These are phyloP conservation scores for Megalopta genalis DNA, from an alignment of 1,140 invertebrate species.

Conservation along the genomic window DNA sequence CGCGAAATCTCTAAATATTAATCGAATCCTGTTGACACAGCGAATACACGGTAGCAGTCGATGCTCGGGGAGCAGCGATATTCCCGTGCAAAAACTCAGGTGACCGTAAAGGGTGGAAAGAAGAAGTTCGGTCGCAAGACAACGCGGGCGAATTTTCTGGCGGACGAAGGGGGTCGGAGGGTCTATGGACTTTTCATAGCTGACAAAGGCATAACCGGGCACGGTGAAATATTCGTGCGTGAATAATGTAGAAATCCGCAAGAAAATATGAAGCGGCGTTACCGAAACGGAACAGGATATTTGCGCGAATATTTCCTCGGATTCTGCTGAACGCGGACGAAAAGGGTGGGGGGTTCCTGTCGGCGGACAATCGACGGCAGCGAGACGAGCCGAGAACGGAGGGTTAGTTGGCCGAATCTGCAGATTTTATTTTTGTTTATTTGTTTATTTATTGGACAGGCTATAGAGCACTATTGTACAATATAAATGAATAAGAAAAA, in stretches of 20 bases:
- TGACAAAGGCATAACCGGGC: conserved; percentile 10
- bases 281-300: conserved; percentile 57
- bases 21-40: conserved; percentile 18
- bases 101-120: neutral
- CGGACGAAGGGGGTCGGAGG: neutral
- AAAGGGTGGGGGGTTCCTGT: neutral
- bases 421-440: no score
- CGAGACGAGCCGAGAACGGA: conserved; percentile 1
- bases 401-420: conserved; percentile 51
- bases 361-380: no score
- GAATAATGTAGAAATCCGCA: conserved; percentile 57
- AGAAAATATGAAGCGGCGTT: conserved; percentile 58
- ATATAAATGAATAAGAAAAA: no score
- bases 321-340: conserved; percentile 40
- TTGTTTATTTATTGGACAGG: no score
- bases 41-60: neutral
- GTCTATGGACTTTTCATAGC: conserved; percentile 18
- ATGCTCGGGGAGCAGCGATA: neutral
- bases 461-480: no score
- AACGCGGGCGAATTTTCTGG: neutral
- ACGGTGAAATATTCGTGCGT: conserved; percentile 32
- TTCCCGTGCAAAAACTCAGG: neutral
- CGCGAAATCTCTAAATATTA: neutral
- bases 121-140: neutral
- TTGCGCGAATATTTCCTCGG: conserved; percentile 51